phyloP scores from a whole-genome alignment of 2,797 vertebrate species.

The Sebastes iracundus region DNA sequence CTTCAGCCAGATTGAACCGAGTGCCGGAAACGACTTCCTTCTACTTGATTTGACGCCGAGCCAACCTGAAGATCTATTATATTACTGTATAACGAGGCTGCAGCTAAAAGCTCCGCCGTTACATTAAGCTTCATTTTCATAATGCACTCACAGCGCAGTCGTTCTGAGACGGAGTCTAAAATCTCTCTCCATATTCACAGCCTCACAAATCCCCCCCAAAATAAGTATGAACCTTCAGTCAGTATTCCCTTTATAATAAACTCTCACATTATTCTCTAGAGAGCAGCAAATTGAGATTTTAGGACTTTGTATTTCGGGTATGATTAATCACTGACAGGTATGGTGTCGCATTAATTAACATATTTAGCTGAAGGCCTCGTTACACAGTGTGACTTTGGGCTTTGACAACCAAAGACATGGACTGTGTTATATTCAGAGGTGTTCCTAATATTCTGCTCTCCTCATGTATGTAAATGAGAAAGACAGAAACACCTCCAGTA shows the following conservation, averaged over 20 bases:
- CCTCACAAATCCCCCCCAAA: background rate
- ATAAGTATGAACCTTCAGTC: background rate
- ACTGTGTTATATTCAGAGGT: background rate
- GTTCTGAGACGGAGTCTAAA: background rate
- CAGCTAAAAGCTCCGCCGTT: slow-evolving; percentile 9
- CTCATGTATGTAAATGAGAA: too few species aligned
- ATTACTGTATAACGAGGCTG: background rate
- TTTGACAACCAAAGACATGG: background rate
- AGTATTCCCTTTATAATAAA: background rate
- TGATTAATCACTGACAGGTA: background rate
- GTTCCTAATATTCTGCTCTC: too few species aligned
- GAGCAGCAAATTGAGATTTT: background rate
- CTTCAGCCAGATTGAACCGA: background rate
- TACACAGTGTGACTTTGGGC: background rate
- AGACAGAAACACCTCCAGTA: too few species aligned
- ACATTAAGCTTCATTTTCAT: slow-evolving; percentile 10
- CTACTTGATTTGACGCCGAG: background rate
- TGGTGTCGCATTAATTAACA: background rate
- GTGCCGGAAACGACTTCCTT: background rate
- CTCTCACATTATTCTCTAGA: background rate
- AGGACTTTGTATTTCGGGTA: background rate
- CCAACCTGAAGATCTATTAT: background rate
- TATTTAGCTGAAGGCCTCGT: background rate
- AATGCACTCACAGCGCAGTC: background rate
- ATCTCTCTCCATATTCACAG: background rate